A percentile compares a stretch with the other conserved stretches of the same genome.
Conservation (phyloP, 30 jellyfish, hydroid and myxozoan species). For the Clytia hemisphaerica region DNA sequence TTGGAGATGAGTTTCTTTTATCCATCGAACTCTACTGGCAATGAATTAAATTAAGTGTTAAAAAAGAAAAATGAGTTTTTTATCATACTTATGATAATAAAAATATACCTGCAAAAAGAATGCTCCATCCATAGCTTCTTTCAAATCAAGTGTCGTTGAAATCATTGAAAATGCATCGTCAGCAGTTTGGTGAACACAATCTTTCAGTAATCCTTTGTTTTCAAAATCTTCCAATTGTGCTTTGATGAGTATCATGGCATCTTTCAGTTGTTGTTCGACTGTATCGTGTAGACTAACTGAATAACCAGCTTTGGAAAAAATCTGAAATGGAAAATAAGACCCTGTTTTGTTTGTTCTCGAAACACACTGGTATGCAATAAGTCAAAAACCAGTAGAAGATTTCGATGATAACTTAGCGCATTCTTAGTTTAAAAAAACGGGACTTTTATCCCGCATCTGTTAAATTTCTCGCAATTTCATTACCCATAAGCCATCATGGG, state of each 20-base stretch:
- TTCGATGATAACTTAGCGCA: no score
- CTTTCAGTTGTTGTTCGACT: constrained; percentile 39
- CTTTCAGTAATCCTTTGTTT: constrained; percentile 38
- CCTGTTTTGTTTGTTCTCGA: no score
- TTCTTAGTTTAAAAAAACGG: no score
- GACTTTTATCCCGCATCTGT: no score
- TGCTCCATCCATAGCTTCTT: constrained; percentile 54
- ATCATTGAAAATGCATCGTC: constrained; percentile 28
- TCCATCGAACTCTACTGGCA: no score
- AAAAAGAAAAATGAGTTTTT: background rate
- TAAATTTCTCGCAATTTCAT: no score
- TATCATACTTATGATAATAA: background rate
- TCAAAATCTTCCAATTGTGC: constrained; percentile 55
- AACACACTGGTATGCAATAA: no score
- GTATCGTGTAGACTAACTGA: constrained; percentile 59
- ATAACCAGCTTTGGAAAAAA: constrained; percentile 87
- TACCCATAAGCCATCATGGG: no score
- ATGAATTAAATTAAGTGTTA: no score
- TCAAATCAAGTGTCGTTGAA: constrained; percentile 41
- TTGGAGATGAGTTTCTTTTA: no score
- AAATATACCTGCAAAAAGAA: constrained; percentile 68
- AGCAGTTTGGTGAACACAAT: constrained; percentile 15
- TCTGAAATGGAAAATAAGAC: no score
- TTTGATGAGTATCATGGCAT: constrained; percentile 47
- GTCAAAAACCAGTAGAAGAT: no score